These are phyloP conservation scores for Ochropleura leucogaster DNA, from an alignment of 2,888 invertebrate genomes.

Conservation along the genomic window DNA sequence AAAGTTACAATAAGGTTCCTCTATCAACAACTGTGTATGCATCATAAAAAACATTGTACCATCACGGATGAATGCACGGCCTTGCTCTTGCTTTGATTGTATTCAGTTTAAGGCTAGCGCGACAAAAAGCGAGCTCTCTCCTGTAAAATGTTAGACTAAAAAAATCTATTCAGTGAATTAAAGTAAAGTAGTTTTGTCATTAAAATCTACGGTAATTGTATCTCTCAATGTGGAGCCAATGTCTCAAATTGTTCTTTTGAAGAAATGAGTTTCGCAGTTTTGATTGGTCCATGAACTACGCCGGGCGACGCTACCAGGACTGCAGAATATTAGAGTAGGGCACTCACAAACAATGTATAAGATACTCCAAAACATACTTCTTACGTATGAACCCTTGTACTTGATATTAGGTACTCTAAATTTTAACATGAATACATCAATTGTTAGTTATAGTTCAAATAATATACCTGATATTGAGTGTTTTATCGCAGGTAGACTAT, in stretches of 20 bases:
- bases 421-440: no score
- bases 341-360: background rate
- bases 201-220: no score
- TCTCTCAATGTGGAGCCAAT: no score
- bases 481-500: background rate
- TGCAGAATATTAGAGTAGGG: background rate
- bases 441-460: no score
- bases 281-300: no score
- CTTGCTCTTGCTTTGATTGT: slow-evolving; percentile 8
- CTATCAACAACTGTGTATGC: background rate
- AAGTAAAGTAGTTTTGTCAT: no score
- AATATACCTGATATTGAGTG: no score
- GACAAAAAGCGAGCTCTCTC: background rate
- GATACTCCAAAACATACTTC: background rate
- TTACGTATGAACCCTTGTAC: no score
- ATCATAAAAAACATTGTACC: background rate
- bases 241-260: no score
- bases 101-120: slow-evolving; percentile 24
- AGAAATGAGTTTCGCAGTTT: background rate
- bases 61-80: slow-evolving; percentile 23
- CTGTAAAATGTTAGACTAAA: background rate
- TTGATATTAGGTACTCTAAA: no score
- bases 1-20: background rate
- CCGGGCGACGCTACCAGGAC: background rate
- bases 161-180: no score